A percentile compares a stretch with the other conserved stretches of the same genome.
These are phyloP conservation scores for Ceratina calcarata DNA, from an alignment of 1,140 invertebrate genomes.

Conservation along the genomic window DNA sequence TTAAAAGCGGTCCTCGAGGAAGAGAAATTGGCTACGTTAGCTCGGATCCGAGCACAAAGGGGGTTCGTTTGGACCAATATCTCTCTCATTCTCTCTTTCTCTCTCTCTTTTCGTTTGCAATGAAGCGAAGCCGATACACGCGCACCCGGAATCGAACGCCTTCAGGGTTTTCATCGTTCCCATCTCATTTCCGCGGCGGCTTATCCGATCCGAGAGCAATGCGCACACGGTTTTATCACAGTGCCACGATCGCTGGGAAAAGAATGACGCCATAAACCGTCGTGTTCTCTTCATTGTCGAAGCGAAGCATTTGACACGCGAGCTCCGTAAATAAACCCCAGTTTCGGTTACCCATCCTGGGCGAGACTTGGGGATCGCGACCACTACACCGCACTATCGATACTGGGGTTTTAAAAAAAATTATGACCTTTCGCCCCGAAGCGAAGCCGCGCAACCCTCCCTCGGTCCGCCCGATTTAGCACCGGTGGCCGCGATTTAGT, in stretches of 20 bases:
- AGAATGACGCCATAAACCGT: constrained; percentile 46
- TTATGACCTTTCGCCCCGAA: constrained; percentile 18
- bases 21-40: constrained; percentile 33
- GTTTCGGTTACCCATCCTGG: not conserved
- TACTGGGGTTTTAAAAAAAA: constrained; percentile 22
- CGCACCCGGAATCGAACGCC: constrained; percentile 34
- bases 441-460: not conserved
- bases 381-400: not conserved
- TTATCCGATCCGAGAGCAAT: constrained; percentile 34
- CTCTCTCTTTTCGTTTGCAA: constrained; percentile 5
- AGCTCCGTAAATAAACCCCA: constrained; percentile 44
- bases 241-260: constrained; percentile 23
- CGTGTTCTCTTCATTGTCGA: constrained; percentile 55
- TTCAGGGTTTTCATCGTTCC: constrained; percentile 42
- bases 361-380: no score
- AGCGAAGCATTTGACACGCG: constrained; percentile 27
- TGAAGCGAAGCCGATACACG: not conserved
- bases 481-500: constrained; percentile 3
- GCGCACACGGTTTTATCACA: constrained; percentile 33
- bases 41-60: not conserved
- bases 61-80: no score
- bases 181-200: constrained; percentile 49
- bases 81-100: not conserved
- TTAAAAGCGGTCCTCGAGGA: not conserved
- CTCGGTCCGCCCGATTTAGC: constrained; percentile 27